These are phyloP conservation scores for Hydrophis major DNA, from an alignment of 2,797 vertebrate species.

Conservation along the genomic window DNA sequence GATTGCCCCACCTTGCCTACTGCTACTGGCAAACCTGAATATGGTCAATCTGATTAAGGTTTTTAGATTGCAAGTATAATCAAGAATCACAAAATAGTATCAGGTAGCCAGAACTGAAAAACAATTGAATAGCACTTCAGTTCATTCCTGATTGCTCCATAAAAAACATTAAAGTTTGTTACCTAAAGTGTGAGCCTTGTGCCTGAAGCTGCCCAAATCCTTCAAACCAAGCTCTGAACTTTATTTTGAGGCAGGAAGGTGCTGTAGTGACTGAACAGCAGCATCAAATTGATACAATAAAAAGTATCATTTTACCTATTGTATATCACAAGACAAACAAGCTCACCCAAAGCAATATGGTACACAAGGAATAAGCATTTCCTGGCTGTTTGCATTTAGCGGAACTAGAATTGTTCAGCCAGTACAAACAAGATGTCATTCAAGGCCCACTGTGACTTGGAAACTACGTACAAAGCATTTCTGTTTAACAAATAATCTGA, in stretches of 20 bases:
- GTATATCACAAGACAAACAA: not conserved
- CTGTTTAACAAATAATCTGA: not conserved
- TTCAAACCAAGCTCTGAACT: constrained; percentile 47
- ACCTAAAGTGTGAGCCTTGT: constrained; percentile 31
- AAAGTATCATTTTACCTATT: not conserved
- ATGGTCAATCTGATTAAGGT: not conserved
- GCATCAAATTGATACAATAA: constrained; percentile 7
- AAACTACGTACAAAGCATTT: not conserved
- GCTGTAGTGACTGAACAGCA: constrained; percentile 45
- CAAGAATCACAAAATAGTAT: constrained; percentile 11
- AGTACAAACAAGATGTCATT: not conserved
- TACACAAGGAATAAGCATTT: not conserved
- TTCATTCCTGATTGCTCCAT: constrained; percentile 29
- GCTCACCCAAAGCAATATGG: too few relatives aligned
- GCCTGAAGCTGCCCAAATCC: constrained; percentile 17
- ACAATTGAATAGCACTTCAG: constrained; percentile 14
- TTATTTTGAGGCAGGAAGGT: not conserved
- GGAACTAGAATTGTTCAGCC: not conserved
- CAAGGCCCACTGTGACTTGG: not conserved
- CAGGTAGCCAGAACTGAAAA: constrained; percentile 28
- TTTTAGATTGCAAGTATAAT: constrained; percentile 42
- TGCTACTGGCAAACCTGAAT: not conserved
- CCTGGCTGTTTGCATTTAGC: not conserved
- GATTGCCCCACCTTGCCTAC: not conserved
- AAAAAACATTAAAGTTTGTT: constrained; percentile 42